These are phyloP conservation scores for Drosophila busckii DNA, from an alignment of 1,140 invertebrate species.

Conservation along the genomic window DNA sequence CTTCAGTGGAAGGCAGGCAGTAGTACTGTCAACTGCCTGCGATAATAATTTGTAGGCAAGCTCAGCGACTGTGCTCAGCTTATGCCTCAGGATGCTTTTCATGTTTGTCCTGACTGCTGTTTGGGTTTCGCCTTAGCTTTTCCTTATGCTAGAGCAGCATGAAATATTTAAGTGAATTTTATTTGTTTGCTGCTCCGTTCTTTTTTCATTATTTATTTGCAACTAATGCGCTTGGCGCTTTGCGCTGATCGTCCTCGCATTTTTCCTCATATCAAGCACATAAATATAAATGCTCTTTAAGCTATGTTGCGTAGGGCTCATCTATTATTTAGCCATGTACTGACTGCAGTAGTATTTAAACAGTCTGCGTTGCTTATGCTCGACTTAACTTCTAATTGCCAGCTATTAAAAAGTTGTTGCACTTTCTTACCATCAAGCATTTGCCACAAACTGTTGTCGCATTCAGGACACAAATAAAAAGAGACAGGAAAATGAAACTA, in stretches of 20 bases:
- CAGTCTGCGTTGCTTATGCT: constrained; percentile 5
- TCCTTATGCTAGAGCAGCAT: constrained; percentile 16
- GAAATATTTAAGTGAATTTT: constrained; percentile 69
- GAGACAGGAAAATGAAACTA: too few relatives aligned
- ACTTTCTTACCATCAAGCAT: constrained; percentile 18
- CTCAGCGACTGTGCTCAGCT: constrained; percentile 7
- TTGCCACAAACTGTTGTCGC: constrained; percentile 49
- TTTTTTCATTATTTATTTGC: constrained; percentile 56
- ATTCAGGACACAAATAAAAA: too few relatives aligned
- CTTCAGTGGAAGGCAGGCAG: constrained; percentile 17
- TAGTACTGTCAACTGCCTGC: constrained; percentile 30
- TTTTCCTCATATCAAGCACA: constrained; percentile 38
- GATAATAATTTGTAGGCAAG: constrained; percentile 64
- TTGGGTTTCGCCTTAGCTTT: constrained; percentile 27
- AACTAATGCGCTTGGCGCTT: constrained; percentile 58
- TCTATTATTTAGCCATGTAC: constrained; percentile 50
- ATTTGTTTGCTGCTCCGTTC: too few relatives aligned
- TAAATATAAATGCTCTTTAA: constrained; percentile 46
- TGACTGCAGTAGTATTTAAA: constrained; percentile 34
- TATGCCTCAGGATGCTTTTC: constrained; percentile 41
- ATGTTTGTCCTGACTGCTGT: constrained; percentile 35
- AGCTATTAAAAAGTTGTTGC: constrained; percentile 70
- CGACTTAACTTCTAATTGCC: constrained; percentile 40
- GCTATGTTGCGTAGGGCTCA: constrained; percentile 41
- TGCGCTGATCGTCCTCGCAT: constrained; percentile 35